Evolutionary conservation across 2,797 vertebrate species (phyloP), one percentile per base, ranked within the genome.

Genomic region (Enteromius anoplus): DNA sequence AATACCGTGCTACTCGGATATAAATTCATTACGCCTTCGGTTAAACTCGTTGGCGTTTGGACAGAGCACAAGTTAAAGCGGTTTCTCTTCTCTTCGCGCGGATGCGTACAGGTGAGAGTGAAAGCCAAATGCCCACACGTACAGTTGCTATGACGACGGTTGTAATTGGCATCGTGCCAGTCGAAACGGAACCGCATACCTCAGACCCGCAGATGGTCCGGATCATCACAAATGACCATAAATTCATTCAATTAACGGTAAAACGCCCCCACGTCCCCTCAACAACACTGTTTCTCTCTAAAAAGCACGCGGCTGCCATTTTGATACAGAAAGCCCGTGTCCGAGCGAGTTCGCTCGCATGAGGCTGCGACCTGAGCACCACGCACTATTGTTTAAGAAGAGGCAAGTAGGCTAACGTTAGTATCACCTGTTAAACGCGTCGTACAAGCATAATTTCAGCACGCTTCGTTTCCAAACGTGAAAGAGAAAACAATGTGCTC

Each of bases 81-180:
- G 21, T 2, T 15, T 51, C 42, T 40, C 53, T 62, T 62, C n/a
- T 21, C 47, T 81, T 7, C 15, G 26, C 71, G 34, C 42, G 64
- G 62, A 69, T n/a, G 62, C 17, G n/a, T 26, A 75, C 51, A 80
- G 83, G 83, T 85, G 53, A 80, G 83, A 58, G 37, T 5, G 26
- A 51, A 69, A 34, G 62, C 23, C 49, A n/a, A 73, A 55, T 85
- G 75, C 73, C 64, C 71, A 79, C 66, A 47, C 84, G 79, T 82
- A 45, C 68, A 79, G 88, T 89, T 89, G 87, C 88, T 68, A 89
- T 89, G 87, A 82, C 80, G 81, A 89, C 88, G 70, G 69, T 75
- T 81, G 79, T 80, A 70, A 70, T 83, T 87, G 77, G 80, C 79
- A 79, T 70, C n/a, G 37, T 84, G 87, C 87, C 86, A 86, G 84